Conservation (phyloP, 2,797 vertebrate species). For the Sebastes umbrosus region DNA sequence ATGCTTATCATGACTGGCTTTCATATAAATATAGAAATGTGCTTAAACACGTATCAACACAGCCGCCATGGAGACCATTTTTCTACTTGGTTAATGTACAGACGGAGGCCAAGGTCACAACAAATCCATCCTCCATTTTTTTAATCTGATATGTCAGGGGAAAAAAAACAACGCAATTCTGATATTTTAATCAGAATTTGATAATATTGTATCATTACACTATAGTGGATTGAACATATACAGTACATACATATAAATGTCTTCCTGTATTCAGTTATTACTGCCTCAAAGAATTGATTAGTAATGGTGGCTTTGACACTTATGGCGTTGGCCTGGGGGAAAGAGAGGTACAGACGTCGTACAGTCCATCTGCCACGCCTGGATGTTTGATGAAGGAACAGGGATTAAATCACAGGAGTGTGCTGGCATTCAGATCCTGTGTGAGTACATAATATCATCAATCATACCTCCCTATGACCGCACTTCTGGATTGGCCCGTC, state of each 20-base stretch:
- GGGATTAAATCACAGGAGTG: constrained; percentile 78
- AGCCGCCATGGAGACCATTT: background rate
- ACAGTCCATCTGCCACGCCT: constrained; percentile 57
- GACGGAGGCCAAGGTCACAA: constrained; percentile 21
- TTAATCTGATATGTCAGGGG: background rate
- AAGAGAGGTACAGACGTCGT: constrained; percentile 18
- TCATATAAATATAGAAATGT: constrained; percentile 12
- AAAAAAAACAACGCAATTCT: background rate
- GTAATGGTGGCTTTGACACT: constrained; percentile 35
- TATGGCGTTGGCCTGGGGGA: constrained; percentile 17
- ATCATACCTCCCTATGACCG: constrained; percentile 71
- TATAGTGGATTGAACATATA: background rate
- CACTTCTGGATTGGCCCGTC: constrained; percentile 71
- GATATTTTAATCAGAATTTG: background rate
- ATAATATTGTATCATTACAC: background rate
- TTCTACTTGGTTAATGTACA: constrained; percentile 12
- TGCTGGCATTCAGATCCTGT: constrained; percentile 75
- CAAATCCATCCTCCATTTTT: background rate
- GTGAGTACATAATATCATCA: constrained; percentile 81
- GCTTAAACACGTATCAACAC: background rate
- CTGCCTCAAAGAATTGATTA: constrained; percentile 40
- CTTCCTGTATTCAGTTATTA: constrained; percentile 2
- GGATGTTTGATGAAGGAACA: constrained; percentile 69
- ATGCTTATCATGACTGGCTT: constrained; percentile 12
- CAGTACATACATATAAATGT: background rate